Evolutionary conservation across 2,113 vertebrate species (phyloP).

Genomic region (Apaloderma vittatum): DNA sequence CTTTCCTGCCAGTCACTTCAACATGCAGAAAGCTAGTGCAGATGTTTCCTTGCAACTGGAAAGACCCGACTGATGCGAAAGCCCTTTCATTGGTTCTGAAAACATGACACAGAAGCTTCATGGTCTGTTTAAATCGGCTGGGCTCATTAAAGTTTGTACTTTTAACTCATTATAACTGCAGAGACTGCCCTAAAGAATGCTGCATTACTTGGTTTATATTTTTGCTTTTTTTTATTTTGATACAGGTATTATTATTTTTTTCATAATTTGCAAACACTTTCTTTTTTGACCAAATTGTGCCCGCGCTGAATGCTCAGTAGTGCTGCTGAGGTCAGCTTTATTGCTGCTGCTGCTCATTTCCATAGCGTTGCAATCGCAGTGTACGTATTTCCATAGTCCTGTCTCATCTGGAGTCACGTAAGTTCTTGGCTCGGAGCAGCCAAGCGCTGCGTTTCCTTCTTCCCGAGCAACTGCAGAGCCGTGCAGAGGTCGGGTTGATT

Average conservation of each 20-base stretch:
- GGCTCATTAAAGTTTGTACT: slow-evolving; percentile 35
- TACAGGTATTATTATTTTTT: background rate
- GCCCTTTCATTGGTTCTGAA: slow-evolving; percentile 19
- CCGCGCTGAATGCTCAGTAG: background rate
- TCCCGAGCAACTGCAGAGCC: background rate
- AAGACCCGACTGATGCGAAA: slow-evolving; percentile 11
- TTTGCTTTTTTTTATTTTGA: slow-evolving; percentile 49
- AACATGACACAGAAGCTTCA: slow-evolving; percentile 9
- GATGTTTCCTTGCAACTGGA: background rate
- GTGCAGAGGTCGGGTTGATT: rapidly evolving
- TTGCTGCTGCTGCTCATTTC: background rate
- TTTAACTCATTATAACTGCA: slow-evolving; percentile 47
- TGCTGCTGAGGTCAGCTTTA: background rate
- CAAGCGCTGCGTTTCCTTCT: background rate
- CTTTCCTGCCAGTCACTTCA: background rate
- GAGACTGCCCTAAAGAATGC: slow-evolving; percentile 74
- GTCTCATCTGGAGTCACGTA: background rate
- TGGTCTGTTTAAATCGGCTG: slow-evolving; percentile 16
- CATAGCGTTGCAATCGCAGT: background rate
- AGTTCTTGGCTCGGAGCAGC: background rate
- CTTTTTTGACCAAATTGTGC: slow-evolving; percentile 34
- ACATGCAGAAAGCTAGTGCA: background rate
- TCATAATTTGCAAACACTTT: background rate
- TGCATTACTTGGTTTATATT: slow-evolving; percentile 68
- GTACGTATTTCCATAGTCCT: background rate